Conservation (phyloP, 2,797 vertebrate species). For the Remorina albescens region DNA sequence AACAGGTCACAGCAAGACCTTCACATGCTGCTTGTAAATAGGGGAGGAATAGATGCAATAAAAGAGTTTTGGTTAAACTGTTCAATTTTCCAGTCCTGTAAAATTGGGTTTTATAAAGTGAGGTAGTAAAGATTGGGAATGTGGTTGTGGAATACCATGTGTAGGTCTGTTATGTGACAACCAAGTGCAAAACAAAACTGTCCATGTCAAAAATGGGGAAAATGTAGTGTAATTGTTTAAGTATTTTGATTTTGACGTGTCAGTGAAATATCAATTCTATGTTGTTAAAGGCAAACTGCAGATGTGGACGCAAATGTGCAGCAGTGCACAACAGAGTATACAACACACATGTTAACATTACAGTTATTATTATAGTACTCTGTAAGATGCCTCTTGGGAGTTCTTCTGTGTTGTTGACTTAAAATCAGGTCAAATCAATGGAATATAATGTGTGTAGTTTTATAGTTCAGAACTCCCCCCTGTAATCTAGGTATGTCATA, state of each 20-base stretch:
- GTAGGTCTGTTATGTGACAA: constrained; percentile 22
- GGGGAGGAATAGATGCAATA: constrained; percentile 64
- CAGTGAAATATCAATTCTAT: background rate
- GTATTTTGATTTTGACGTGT: constrained; percentile 2
- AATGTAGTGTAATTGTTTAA: background rate
- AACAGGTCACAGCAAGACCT: constrained; percentile 54
- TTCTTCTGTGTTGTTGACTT: constrained; percentile 48
- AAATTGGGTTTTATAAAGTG: constrained; percentile 68
- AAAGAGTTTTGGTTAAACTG: constrained; percentile 60
- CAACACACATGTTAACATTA: constrained; percentile 28
- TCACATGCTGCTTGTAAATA: constrained; percentile 61
- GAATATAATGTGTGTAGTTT: constrained; percentile 44
- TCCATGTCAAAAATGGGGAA: background rate
- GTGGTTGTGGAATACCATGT: constrained; percentile 33
- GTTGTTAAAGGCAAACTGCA: background rate
- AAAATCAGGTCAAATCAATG: constrained; percentile 40
- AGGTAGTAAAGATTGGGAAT: constrained; percentile 35
- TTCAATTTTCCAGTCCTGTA: constrained; percentile 65
- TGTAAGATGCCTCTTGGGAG: constrained; percentile 18
- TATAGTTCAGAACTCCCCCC: constrained; percentile 42
- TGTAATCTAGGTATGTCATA: constrained; percentile 52
- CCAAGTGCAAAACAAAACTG: constrained; percentile 26
- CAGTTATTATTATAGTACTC: constrained; percentile 25
- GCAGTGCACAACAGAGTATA: background rate
- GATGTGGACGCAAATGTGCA: constrained; percentile 4